Percentiles rank a stretch among this genome's conserved stretches.
These are phyloP conservation scores for Vannuccia rotundouncinata DNA, from an alignment of 2,888 invertebrate genomes.

Conservation along the genomic window DNA sequence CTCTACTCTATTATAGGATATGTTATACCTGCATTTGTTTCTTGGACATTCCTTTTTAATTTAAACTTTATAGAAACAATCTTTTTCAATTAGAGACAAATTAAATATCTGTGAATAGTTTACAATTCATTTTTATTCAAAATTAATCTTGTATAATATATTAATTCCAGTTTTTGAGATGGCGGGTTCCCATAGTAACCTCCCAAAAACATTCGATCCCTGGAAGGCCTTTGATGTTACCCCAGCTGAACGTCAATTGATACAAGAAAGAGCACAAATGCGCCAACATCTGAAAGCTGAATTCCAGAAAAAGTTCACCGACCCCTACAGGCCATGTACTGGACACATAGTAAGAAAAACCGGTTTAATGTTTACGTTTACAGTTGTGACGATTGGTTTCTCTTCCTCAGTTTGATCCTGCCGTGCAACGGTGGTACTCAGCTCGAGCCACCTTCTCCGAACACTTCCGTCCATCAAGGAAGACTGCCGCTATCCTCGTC, in stretches of 20 bases:
- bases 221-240: conserved; percentile 29
- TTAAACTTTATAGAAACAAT: no score
- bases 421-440: conserved; percentile 30
- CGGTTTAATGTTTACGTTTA: no score
- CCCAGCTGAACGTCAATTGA: neutral
- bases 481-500: neutral
- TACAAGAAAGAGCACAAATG: neutral
- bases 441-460: conserved; percentile 16
- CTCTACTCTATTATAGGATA: no score
- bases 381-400: no score
- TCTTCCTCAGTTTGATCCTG: conserved; percentile 34
- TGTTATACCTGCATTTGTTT: no score
- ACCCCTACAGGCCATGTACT: conserved; percentile 4
- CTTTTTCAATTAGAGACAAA: no score
- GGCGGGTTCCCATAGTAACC: neutral
- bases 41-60: no score
- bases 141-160: no score
- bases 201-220: conserved; percentile 30
- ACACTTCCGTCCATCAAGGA: conserved; percentile 19
- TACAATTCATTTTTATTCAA: no score
- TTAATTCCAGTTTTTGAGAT: neutral
- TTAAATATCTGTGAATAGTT: no score
- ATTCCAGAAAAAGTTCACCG: conserved; percentile 16
- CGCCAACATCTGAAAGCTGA: conserved; percentile 29
- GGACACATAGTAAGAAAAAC: conserved; percentile 31